phyloP scores from a whole-genome alignment of 2,797 vertebrate genomes.

The Australoheros facetus region DNA sequence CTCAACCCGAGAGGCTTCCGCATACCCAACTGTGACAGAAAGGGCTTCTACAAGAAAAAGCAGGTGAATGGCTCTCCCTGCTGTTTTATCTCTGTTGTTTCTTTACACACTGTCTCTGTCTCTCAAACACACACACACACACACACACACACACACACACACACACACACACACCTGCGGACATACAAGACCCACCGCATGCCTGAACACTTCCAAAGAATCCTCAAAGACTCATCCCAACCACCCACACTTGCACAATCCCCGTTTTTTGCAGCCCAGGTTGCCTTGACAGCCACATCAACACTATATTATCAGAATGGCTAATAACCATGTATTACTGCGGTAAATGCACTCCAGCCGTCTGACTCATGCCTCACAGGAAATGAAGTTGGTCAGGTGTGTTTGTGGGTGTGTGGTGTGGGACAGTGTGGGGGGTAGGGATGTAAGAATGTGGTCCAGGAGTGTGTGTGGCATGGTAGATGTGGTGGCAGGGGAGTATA shows the following conservation, averaged over 20 bases:
- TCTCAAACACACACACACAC: background rate
- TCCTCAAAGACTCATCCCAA: conserved; percentile 64
- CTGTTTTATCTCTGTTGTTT: conserved; percentile 36
- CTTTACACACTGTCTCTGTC: background rate
- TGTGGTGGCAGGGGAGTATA: conserved; percentile 66
- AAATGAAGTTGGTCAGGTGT: conserved; percentile 78
- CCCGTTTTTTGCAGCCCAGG: conserved; percentile 46
- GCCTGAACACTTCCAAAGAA: conserved; percentile 72
- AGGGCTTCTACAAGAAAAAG: conserved; percentile 98
- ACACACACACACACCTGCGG: conserved; percentile 48
- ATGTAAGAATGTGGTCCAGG: conserved; percentile 75
- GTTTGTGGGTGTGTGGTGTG: conserved; percentile 75
- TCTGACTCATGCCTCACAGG: conserved; percentile 76
- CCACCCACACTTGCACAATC: conserved; percentile 58
- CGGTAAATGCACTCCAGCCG: conserved; percentile 75
- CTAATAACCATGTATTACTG: conserved; percentile 77
- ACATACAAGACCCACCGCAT: conserved; percentile 67
- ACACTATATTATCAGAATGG: conserved; percentile 79
- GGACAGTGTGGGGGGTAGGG: conserved; percentile 71
- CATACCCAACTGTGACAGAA: conserved; percentile 98
- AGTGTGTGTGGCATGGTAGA: conserved; percentile 76
- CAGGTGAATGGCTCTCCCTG: conserved; percentile 84
- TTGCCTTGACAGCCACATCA: conserved; percentile 76
- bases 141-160: conserved; percentile 6
- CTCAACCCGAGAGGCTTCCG: conserved; percentile 90